phyloP scores from a whole-genome alignment of 2,113 vertebrate species.

The Aphelocoma coerulescens region DNA sequence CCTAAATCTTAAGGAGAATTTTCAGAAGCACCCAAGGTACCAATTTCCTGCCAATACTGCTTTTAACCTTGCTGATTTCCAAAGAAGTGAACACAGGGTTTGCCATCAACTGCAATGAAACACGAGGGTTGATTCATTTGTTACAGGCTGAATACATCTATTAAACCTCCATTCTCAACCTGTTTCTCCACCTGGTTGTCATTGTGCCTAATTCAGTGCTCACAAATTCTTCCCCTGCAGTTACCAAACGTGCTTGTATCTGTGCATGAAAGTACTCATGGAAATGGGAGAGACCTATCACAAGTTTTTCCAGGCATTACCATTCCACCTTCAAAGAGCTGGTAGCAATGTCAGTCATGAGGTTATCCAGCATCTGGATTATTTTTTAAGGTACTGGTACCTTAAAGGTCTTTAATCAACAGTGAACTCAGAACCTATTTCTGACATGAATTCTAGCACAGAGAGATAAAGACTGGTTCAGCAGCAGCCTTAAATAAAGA shows the following conservation, averaged over 20 bases:
- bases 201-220: background rate
- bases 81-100: background rate
- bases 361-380: background rate
- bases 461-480: background rate
- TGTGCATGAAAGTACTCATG: background rate
- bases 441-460: background rate
- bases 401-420: background rate
- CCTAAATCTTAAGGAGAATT: background rate
- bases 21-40: background rate
- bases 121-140: fast-evolving
- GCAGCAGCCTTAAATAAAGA: constrained; percentile 4
- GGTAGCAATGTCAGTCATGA: background rate
- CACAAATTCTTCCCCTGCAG: background rate
- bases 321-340: background rate
- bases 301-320: background rate
- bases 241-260: fast-evolving
- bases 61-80: background rate
- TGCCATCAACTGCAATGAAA: background rate
- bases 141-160: background rate
- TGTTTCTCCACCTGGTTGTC: background rate
- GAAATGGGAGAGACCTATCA: background rate
- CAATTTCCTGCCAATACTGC: background rate
- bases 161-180: background rate
- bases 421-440: background rate
- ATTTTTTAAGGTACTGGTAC: background rate